A percentile compares a stretch with the other conserved stretches of the same genome.
phyloP scores from a whole-genome alignment of 53 echinoderm and acorn worm genomes.

The Pentamera pediparva region DNA sequence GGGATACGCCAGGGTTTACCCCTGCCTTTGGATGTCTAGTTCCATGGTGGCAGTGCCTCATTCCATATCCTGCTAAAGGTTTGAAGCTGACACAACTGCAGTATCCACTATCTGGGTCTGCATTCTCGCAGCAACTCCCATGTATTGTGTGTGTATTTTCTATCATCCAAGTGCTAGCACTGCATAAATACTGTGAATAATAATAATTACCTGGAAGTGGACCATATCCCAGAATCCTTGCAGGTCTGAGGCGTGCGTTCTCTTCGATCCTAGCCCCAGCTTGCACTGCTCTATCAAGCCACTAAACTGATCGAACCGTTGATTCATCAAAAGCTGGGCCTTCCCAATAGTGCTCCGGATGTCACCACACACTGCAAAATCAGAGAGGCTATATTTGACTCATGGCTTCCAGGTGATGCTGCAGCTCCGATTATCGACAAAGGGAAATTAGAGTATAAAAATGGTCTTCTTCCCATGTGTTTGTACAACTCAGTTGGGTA shows the following conservation, averaged over 20 bases:
- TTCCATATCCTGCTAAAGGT: too few species aligned
- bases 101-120: too few species aligned
- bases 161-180: too few species aligned
- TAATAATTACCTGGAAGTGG: conserved; percentile 56
- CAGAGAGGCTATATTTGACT: not conserved
- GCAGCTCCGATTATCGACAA: not conserved
- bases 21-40: too few species aligned
- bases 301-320: conserved; percentile 84
- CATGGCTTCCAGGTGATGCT: not conserved
- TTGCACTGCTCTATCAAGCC: conserved; percentile 83
- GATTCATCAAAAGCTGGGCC: conserved; percentile 77
- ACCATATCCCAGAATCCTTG: conserved; percentile 96
- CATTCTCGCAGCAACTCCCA: too few species aligned
- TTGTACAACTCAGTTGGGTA: too few species aligned
- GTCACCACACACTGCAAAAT: conserved; percentile 62
- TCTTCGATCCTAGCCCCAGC: conserved; percentile 72
- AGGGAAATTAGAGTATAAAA: not conserved
- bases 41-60: too few species aligned
- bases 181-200: too few species aligned
- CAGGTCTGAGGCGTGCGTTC: conserved; percentile 69
- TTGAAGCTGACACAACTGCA: too few species aligned
- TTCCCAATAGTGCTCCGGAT: conserved; percentile 78
- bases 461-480: too few species aligned
- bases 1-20: too few species aligned
- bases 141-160: too few species aligned